Evolutionary conservation across 2,888 invertebrate species (phyloP).

Genomic region (Diplolepis rosae): DNA sequence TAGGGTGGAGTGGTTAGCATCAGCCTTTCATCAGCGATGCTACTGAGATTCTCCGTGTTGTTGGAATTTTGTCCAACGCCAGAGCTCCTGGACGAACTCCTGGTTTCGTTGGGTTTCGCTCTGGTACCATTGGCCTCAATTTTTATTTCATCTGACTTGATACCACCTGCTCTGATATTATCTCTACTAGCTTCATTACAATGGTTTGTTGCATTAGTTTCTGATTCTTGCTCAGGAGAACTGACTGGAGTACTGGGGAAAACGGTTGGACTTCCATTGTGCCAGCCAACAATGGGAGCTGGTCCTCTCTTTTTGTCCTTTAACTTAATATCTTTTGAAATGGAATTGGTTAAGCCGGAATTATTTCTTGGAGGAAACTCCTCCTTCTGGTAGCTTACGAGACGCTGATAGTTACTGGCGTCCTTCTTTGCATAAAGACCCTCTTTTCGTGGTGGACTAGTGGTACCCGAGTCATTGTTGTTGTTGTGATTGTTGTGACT

Average conservation of each 20-base stretch:
- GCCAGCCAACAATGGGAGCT: constrained; percentile 71
- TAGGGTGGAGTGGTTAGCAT: constrained; percentile 64
- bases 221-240: constrained; percentile 9
- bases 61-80: constrained; percentile 74
- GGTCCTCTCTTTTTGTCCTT: constrained; percentile 49
- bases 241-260: constrained; percentile 57
- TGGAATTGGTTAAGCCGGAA: background rate
- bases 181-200: constrained; percentile 15
- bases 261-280: constrained; percentile 65
- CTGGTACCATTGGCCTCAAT: constrained; percentile 27
- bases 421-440: constrained; percentile 53
- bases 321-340: constrained; percentile 21
- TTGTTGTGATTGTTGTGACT: constrained; percentile 30
- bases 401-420: constrained; percentile 47
- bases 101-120: background rate
- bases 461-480: constrained; percentile 36
- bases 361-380: constrained; percentile 18
- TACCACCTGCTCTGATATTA: constrained; percentile 33
- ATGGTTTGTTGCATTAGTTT: background rate
- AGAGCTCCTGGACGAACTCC: constrained; percentile 72
- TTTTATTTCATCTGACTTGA: constrained; percentile 21
- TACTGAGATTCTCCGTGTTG: constrained; percentile 64
- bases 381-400: constrained; percentile 45
- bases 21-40: constrained; percentile 62
- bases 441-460: constrained; percentile 48